Base-by-base conservation (phyloP, 2,797 vertebrate species). In the Vipera latastei region DNA sequence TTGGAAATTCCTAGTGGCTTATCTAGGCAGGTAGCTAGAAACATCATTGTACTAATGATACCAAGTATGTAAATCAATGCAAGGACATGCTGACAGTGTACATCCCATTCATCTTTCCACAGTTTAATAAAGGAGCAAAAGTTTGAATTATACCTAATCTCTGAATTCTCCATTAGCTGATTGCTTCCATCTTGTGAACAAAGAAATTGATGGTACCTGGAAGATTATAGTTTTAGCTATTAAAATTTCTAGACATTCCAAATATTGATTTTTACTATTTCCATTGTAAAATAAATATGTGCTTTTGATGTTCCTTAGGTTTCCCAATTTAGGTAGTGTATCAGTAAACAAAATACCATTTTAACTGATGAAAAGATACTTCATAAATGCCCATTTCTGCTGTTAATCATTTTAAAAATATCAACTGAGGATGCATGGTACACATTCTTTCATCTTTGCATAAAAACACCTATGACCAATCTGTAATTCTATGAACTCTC, bases 161-260 rank as follows among this genome's bases (percentile, higher is more conserved):
- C 95, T 56, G 28, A 95, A 95, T 95, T 95, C 95, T 93, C 95
- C 97, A 97, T 97, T 98, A 97, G 97, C 95, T 98, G 97, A 98
- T 98, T 97, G 93, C 97, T 96, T 97, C 93, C 92, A 38, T 94
- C 96, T 95, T 96, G 94, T 96, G 95, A 96, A 97, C 69, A 94
- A 16, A 91, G 93, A 38, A 94, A 95, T 95, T 96, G 95, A 95
- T 95, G 93, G 95, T 96, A 96, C 96, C 91, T 96, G 90, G 90
- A 92, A 89, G 92, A 95, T 95, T 90, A 57, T 0, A 88, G 91
- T 89, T n/a, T 89, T 94, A 48, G 92, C 89, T 93, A 91, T 96
- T 96, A 91, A 60, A 93, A 95, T 85, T 92, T 93, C 63, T 95
- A 92, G 88, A 95, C 94, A 93, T 95, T 95, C 95, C 91, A 22